Base-by-base conservation (phyloP, 1,140 invertebrate species). In the Drosophila nigromelanica region DNA sequence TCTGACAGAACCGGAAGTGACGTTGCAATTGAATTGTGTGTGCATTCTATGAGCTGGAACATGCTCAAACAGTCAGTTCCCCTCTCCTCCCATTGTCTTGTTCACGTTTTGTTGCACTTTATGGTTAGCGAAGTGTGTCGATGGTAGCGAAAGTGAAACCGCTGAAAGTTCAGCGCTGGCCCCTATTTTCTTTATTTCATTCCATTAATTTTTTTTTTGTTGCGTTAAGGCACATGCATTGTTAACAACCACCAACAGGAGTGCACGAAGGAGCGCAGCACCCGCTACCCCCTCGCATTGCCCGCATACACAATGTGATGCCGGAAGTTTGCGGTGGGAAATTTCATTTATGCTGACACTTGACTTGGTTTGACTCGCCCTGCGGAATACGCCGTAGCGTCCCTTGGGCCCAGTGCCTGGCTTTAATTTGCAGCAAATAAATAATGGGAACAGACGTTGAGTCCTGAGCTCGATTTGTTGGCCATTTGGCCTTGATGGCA, bases 271-370 rank as follows among this genome's bases (percentile, higher is more conserved):
- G 33, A 59, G 54, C 43, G 15, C 10, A 24, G 47, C 47, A 27
- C n/a, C 45, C 37, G 18, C 43, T 45, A 6, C 30, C 21, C 33
- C 33, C 33, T 24, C 14, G 24, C 24, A n/a, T 39, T 18, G 21
- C 18, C 8, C 5, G 5, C 27, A 6, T 5, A 12, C 48, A 52
- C 42, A 51, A 50, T 79, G 77, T 61, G 72, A 60, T 63, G 43
- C 80, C 83, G 83, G 83, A 89, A 89, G 76, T 89, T 83, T 89
- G 83, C 30, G 83, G 83, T 89, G 83, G 83, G 83, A 89, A 89
- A 89, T 89, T 89, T 89, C 83, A 89, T 89, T 89, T 89, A 89
- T 89, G 83, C 83, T 89, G 83, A 89, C 83, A 89, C 83, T 89
- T 83, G 83, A 89, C 76, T 87, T 71, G 78, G 62, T 74, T 70